Base-by-base conservation (phyloP, 2,113 vertebrate species). In the Xiphorhynchus elegans region DNA sequence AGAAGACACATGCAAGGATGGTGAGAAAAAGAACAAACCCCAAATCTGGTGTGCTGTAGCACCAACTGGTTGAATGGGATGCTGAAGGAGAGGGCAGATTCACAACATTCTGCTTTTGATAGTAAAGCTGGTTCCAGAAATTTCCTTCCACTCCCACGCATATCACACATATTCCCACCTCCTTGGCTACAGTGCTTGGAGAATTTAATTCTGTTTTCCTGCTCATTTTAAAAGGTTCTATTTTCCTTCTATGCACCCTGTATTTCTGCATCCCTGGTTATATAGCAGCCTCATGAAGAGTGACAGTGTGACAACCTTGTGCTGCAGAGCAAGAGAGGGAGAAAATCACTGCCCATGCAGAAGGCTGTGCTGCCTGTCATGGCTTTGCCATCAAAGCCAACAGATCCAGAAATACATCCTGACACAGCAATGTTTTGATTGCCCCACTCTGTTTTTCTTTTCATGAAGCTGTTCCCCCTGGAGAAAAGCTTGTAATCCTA, bases 11-110 rank as follows among this genome's bases (percentile, higher is more conserved):
- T 59, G 24, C 2, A 63, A 46, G 19, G 55, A 28, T 70, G 39
- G 67, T 80, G 92, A 91, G 92, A 72, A 95, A 95, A 90, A 88
- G 47, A 83, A 47, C 35, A 90, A 84, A 75, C 28, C 23, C 50
- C 63, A 87, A 44, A 88, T 64, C 50, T 74, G 46, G 29, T 39
- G 10, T 77, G 63, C 70, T 85, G 42, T 77, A 91, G 67, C 74
- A 90, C 78, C 87, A 85, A 26, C 55, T 93, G 78, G 53, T 62
- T 94, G 55, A 90, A 90, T 21, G 28, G 18, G 26, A 93, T 75
- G 28, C 33, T 79, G 31, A 64, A 91, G 17, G 25, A 95, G 58
- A 58, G 74, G 35, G 33, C 42, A 52, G n/a, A 62, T 86, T 86
- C 82, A 67, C 63, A 92, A 88, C 85, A 80, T 55, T 52, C 35